Evolutionary conservation across 1,140 invertebrate genomes (phyloP).

Genomic region (Drosophila sp.): DNA sequence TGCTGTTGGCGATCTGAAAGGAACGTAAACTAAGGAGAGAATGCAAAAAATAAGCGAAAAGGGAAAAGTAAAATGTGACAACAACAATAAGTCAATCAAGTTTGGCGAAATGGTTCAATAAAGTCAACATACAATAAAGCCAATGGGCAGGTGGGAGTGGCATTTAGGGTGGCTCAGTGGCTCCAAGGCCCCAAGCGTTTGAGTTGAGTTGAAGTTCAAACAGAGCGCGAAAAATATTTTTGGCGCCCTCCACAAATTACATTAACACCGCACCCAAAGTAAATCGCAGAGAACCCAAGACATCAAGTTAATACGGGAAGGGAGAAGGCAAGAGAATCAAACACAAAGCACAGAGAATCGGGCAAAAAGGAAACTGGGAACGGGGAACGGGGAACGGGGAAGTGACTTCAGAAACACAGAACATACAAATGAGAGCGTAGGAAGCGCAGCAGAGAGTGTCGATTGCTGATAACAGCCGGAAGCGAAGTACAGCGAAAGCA

Average conservation of each 20-base stretch:
- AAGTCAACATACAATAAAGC: slow-evolving; percentile 66
- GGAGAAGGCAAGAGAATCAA: slow-evolving; percentile 7
- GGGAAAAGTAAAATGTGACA: slow-evolving; percentile 29
- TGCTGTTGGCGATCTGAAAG: slow-evolving; percentile 42
- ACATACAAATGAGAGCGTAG: slow-evolving; percentile 51
- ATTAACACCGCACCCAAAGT: slow-evolving; percentile 74
- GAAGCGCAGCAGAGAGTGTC: slow-evolving; percentile 70
- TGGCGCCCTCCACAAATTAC: slow-evolving; percentile 67
- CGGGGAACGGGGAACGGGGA: too few relatives aligned
- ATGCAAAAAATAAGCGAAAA: slow-evolving; percentile 42
- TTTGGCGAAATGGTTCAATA: slow-evolving; percentile 79
- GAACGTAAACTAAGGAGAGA: slow-evolving; percentile 28
- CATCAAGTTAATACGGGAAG: slow-evolving; percentile 4
- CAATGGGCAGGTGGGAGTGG: slow-evolving; percentile 1
- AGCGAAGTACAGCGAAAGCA: slow-evolving; percentile 63
- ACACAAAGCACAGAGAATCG: not conserved
- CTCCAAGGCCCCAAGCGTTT: slow-evolving; percentile 2
- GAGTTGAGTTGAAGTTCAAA: slow-evolving; percentile 62
- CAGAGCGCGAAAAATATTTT: slow-evolving; percentile 68
- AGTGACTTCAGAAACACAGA: slow-evolving; percentile 2
- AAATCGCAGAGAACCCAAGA: slow-evolving; percentile 7
- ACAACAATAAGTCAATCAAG: slow-evolving; percentile 74
- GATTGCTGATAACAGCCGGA: slow-evolving; percentile 81
- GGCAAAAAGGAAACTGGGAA: too few relatives aligned
- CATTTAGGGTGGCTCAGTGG: slow-evolving; percentile 27